A percentile compares a stretch with the other conserved stretches of the same genome.
Conservation (phyloP, 2,888 invertebrate species). For the Papilio demoleus region DNA sequence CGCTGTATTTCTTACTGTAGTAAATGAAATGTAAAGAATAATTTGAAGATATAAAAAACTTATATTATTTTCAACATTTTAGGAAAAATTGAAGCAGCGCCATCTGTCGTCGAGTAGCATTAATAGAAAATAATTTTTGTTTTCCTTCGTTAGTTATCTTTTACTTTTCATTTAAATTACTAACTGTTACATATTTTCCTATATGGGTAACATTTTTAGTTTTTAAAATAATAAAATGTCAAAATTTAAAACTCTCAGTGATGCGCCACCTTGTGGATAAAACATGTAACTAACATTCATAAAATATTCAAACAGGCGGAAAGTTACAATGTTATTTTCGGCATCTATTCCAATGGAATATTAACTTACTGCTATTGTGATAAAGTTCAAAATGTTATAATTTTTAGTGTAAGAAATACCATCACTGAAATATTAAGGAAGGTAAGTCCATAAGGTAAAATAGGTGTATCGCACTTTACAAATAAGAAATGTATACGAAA, state of each 20-base stretch:
- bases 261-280: slow-evolving; percentile 45
- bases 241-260: neutral
- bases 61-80: neutral
- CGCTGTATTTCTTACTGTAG: too few species aligned
- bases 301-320: slow-evolving; percentile 68
- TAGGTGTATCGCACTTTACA: slow-evolving; percentile 58
- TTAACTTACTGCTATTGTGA: slow-evolving; percentile 44
- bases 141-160: neutral
- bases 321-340: slow-evolving; percentile 71
- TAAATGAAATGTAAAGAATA: neutral
- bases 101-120: slow-evolving; percentile 47
- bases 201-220: slow-evolving; percentile 1
- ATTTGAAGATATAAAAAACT: neutral
- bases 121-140: slow-evolving; percentile 30
- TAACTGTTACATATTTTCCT: too few species aligned
- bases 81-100: slow-evolving; percentile 21
- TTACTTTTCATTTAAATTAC: neutral
- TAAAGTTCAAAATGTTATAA: slow-evolving; percentile 53
- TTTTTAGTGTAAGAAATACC: slow-evolving; percentile 58
- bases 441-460: slow-evolving; percentile 60
- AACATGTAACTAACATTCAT: slow-evolving; percentile 49
- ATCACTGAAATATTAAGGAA: slow-evolving; percentile 68
- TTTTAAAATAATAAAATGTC: neutral
- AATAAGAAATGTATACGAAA: slow-evolving; percentile 45
- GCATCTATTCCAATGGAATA: slow-evolving; percentile 51